Evolutionary conservation across 2,797 vertebrate genomes (phyloP).

Genomic region (Oophaga sylvatica): DNA sequence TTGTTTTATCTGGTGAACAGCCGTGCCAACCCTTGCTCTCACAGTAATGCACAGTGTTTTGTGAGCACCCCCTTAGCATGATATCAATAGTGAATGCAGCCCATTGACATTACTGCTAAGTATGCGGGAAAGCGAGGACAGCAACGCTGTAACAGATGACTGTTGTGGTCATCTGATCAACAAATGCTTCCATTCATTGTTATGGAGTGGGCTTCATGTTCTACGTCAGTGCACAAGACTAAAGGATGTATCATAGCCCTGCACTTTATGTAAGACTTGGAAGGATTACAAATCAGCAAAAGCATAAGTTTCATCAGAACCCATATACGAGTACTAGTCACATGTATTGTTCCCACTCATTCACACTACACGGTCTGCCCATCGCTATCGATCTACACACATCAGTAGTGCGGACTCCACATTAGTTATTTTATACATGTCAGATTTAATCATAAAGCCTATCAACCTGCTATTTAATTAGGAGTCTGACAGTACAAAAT

Average conservation of each 20-base stretch:
- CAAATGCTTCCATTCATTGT: not conserved
- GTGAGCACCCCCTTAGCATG: not conserved
- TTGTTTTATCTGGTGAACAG: slow-evolving; percentile 18
- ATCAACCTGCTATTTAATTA: too few relatives aligned
- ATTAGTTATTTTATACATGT: not conserved
- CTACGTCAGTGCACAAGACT: slow-evolving; percentile 17
- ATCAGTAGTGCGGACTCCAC: not conserved
- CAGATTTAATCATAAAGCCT: not conserved
- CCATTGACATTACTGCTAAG: not conserved
- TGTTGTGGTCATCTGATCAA: slow-evolving; percentile 11
- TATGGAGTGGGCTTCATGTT: not conserved
- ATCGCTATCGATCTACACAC: not conserved
- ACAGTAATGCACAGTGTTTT: not conserved
- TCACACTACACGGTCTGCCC: not conserved
- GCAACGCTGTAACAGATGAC: not conserved
- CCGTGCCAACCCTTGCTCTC: not conserved
- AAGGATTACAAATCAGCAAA: not conserved
- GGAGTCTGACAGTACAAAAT: too few relatives aligned
- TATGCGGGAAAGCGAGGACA: not conserved
- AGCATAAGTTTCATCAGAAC: not conserved
- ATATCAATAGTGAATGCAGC: slow-evolving; percentile 7
- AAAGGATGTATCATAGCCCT: not conserved
- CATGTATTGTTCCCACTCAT: not conserved
- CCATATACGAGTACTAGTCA: not conserved
- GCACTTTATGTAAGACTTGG: not conserved